Evolutionary conservation across 2,797 vertebrate genomes (phyloP), one percentile per base, ranked within the genome.

Genomic region (Poecile montanus): DNA sequence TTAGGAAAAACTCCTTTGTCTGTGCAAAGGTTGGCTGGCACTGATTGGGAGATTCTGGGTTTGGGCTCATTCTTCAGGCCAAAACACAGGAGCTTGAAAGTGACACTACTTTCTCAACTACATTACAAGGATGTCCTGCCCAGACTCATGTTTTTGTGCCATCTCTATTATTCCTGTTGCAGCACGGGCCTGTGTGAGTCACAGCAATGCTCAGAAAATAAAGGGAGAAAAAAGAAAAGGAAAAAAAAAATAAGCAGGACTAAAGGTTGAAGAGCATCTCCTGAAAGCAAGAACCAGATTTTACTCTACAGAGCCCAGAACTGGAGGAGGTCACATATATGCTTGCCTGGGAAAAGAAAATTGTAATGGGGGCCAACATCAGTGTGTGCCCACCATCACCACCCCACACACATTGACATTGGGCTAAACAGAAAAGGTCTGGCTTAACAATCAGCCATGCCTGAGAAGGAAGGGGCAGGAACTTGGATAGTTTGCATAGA

Each of bases 161-260:
- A 36, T 60, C 32, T 50, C 42, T 34, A 44, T 42, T 63, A 80
- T 13, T 67, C 38, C 27, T 51, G 7, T 42, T 94, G 44, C 51
- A 93, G 45, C 76, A 66, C 27, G 79, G 48, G n/a, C 40, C 61
- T 89, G 53, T 45, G 21, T 60, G 60, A 53, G n/a, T 61, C 54
- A 83, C 21, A 72, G 34, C 27, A 86, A 66, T 32, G 23, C 36
- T 54, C 32, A 67, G 34, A 9, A n/a, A 63, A 63, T 4, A 23
- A 22, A 30, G 21, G 11, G 3, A 0, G 0, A 16, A 10, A 42
- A 42, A 40, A 2, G 14, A 20, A 19, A 23, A 1, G 16, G 30
- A 12, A 3, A 19, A 15, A 34, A 4, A 16, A 10, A n/a, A 40
- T 0, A 27, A 40, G 11, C 7, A 50, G 8, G 36, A 61, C 44